Conservation (phyloP, 2,113 vertebrate species). For the Stictonetta naevosa region DNA sequence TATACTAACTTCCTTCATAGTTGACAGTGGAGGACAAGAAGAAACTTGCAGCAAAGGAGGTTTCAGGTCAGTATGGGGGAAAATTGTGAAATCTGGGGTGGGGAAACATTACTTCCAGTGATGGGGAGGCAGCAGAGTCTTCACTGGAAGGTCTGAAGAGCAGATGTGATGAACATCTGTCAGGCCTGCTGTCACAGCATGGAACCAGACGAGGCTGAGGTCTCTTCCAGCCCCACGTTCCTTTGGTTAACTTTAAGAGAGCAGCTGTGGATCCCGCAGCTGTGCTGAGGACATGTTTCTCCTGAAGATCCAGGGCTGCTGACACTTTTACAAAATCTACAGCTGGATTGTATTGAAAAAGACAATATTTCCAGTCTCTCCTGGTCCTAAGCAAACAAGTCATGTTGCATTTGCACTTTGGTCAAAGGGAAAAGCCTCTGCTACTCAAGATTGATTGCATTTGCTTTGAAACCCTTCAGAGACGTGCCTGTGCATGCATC, state of each 20-base stretch:
- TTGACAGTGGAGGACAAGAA: background rate
- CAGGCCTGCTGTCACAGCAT: background rate
- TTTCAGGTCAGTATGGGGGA: background rate
- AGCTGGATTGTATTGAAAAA: background rate
- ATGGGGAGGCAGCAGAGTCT: background rate
- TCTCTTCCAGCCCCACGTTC: background rate
- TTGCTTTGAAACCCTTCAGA: background rate
- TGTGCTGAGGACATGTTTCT: background rate
- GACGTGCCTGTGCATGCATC: background rate
- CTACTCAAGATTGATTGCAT: background rate
- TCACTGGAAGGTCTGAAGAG: background rate
- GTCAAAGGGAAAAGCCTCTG: background rate
- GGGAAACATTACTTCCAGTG: background rate
- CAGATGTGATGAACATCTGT: conserved; percentile 12
- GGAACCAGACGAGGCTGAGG: background rate
- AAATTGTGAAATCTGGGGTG: background rate
- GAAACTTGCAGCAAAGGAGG: background rate
- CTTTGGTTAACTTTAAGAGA: background rate
- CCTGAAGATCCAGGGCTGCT: background rate
- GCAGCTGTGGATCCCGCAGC: background rate
- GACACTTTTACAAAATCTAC: background rate
- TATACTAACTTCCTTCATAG: background rate
- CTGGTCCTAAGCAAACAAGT: background rate
- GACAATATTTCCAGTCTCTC: background rate
- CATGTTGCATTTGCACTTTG: background rate